phyloP scores from a whole-genome alignment of 2,113 vertebrate genomes.

The Coregonus clupeaformis region DNA sequence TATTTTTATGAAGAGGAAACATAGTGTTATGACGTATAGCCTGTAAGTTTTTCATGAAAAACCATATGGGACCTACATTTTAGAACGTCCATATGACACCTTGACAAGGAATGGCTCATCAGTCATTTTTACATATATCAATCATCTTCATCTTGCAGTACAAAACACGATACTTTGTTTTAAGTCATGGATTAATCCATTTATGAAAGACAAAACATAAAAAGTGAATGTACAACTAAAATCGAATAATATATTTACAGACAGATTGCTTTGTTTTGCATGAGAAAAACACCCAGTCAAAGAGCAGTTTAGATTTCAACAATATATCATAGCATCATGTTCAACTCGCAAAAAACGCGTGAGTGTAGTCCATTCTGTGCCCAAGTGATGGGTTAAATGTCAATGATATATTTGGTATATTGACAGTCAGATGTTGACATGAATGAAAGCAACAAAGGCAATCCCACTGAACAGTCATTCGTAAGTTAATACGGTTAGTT shows the following conservation, averaged over 20 bases:
- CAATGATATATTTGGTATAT: constrained; percentile 73
- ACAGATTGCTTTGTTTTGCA: constrained; percentile 76
- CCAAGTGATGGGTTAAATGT: constrained; percentile 52
- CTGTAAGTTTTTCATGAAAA: constrained; percentile 4
- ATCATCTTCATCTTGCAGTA: constrained; percentile 39
- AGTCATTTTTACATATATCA: neutral
- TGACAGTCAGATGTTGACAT: constrained; percentile 71
- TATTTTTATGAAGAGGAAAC: constrained; percentile 41
- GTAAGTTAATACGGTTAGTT: constrained; percentile 51
- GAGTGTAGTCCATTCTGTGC: constrained; percentile 52
- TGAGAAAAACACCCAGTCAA: constrained; percentile 65
- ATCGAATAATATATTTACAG: constrained; percentile 98
- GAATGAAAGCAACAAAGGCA: constrained; percentile 65
- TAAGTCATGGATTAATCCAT: constrained; percentile 93
- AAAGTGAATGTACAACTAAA: constrained; percentile 99
- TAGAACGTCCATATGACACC: neutral
- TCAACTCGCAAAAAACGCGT: constrained; percentile 32
- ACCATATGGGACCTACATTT: neutral
- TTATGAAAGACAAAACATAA: constrained; percentile 92
- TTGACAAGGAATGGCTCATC: neutral
- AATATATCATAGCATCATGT: constrained; percentile 36
- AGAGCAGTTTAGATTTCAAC: constrained; percentile 57
- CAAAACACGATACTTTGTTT: constrained; percentile 75
- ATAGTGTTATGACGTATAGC: neutral
- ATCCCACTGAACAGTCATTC: constrained; percentile 57